phyloP scores from a whole-genome alignment of 2,888 invertebrate species.

The Cephonodes hylas region DNA sequence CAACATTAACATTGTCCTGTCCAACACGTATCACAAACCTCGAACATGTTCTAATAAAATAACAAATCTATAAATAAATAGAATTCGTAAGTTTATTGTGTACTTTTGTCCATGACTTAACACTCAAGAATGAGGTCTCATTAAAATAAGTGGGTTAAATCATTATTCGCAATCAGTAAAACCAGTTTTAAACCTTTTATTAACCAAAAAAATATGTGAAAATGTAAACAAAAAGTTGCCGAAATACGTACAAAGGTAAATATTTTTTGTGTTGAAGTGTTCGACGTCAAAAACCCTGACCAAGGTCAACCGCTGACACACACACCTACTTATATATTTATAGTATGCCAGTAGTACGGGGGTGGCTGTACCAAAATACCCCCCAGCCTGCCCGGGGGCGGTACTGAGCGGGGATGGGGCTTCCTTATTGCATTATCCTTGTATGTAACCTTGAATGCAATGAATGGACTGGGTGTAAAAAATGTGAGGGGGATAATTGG shows the following conservation, averaged over 20 bases:
- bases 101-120: too few species aligned
- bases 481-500: background rate
- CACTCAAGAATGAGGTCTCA: too few species aligned
- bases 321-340: constrained; percentile 17
- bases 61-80: too few species aligned
- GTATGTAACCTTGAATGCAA: constrained; percentile 33
- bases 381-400: constrained; percentile 14
- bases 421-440: constrained; percentile 51
- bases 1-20: constrained; percentile 6
- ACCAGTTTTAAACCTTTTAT: background rate
- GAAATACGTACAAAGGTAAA: background rate
- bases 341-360: constrained; percentile 27
- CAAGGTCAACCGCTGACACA: constrained; percentile 13
- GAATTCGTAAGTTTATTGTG: too few species aligned
- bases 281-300: constrained; percentile 11
- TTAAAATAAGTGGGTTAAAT: too few species aligned
- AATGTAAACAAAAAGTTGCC: background rate
- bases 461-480: constrained; percentile 26
- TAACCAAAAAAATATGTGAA: background rate
- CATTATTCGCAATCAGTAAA: background rate
- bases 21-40: background rate
- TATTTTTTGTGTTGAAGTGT: background rate
- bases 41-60: too few species aligned
- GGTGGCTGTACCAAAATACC: constrained; percentile 23
- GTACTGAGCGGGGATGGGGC: constrained; percentile 17